Base-by-base conservation (phyloP, 2,797 vertebrate species). In the Threskiornis aethiopicus region DNA sequence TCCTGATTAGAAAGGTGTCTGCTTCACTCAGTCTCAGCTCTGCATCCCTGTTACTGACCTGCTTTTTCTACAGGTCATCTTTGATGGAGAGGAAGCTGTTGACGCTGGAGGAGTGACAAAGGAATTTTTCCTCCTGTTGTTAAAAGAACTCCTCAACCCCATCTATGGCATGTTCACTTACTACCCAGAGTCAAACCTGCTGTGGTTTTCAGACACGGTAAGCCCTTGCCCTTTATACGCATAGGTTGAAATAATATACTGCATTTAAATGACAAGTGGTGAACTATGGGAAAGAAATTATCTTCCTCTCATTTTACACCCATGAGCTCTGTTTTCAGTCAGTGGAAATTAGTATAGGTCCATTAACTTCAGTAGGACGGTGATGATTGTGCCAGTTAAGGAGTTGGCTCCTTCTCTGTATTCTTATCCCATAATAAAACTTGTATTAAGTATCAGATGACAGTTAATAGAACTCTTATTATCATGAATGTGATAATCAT, bases 181-280 rank as follows among this genome's bases (percentile, higher is more conserved):
- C 90, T 99, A 99, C 90, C 97, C 98, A 31, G 99, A 99, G 69
- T 99, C 99, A 79, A 99, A 99, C 97, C 98, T 99, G 66, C 98
- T 99, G 75, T 99, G 99, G 99, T 99, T 99, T 98, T 99, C 99
- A 81, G 99, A 99, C 96, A 99, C 98, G 96, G 99, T 99, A 97
- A 98, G 99, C 97, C 37, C 37, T 70, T 84, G n/a, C 54, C 39
- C 37, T 87, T 37, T 55, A 0, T 41, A 25, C 14, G 0, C 15
- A 2, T 17, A 51, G 29, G 16, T 1, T 87, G 75, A 41, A 82
- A 52, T 70, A 33, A 76, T 20, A 19, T 7, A 6, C 65, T 91
- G 31, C 42, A 29, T 93, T 89, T 62, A 57, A 81, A 65, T 64
- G 35, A 64, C 78, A 76, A 84, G 51, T 71, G 41, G 25, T 21